Base-by-base conservation (phyloP, 2,888 invertebrate species). In the Tryphoninae sp. region DNA sequence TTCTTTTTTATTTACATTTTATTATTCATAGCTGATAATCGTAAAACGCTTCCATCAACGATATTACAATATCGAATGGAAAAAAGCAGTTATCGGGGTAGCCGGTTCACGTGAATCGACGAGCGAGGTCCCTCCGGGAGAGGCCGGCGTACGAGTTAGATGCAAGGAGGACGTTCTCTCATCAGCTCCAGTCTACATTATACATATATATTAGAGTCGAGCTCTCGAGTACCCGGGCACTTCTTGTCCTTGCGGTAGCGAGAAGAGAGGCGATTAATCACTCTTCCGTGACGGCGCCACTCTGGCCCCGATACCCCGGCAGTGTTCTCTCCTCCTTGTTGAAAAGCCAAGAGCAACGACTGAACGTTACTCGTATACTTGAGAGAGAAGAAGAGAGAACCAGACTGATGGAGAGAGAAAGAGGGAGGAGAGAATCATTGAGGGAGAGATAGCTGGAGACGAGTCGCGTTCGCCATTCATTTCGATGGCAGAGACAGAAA, bases 281-380 rank as follows among this genome's bases (percentile, higher is more conserved):
- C 78, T 82, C 78, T 53, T 65, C 75, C 71, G 75, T 82, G 75
- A 78, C 81, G 69, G 72, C 81, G 78, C 75, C 78, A 75, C 81
- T 82, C 78, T 67, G 78, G 71, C 33, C 33, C 75, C 81, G 78
- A 82, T 78, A 81, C 74, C 68, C 68, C 58, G 67, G 26, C 64
- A 59, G 55, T n/a, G 61, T 71, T 58, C 65, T 61, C 49, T 49
- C 61, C 19, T 4, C 2, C 22, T 16, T 8, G n/a, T 42, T 40
- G 74, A 78, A 64, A 81, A 77, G 53, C 77, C 73, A 42, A 64
- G 73, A 73, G 68, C 77, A 62, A 49, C 68, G 73, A 80, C 65
- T 45, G 19, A 71, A 80, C 80, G 69, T 71, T 65, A 51, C 23
- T 73, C 75, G 68, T 19, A 55, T 61, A 58, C 73, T 67, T 51